Base-by-base conservation (phyloP, 2,797 vertebrate genomes). In the Malurus splendens region DNA sequence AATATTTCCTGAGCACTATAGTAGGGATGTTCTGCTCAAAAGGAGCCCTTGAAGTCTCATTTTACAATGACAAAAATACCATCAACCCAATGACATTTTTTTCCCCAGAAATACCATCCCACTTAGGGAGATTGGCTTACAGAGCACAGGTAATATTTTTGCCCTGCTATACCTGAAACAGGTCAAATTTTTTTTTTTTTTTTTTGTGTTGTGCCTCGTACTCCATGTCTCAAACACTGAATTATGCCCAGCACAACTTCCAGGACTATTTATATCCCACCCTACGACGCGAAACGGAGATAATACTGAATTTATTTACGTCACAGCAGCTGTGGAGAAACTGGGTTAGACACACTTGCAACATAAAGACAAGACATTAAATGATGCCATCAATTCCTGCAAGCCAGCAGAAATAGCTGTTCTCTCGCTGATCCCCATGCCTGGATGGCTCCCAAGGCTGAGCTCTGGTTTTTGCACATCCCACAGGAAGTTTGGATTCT, bases 361-460 rank as follows among this genome's bases (percentile, higher is more conserved):
- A 18, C 70, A 66, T 45, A 72, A 81, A 95, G 91, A 24, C 71
- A 80, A 93, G 89, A 33, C 87, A 83, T 85, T 93, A 89, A 92
- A 83, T 62, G 90, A 90, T 93, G 90, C 89, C 91, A 81, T 89
- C 76, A 50, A 70, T 92, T 92, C 90, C 91, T 94, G 90, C 94
- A 92, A 95, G 91, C 91, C 91, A 91, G 91, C 86, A 94, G 89
- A 93, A 94, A 94, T 86, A 93, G 91, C 88, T 95, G 86, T 88
- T 82, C 84, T 74, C 70, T 89, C 41, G 66, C 93, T 62, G 87
- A 55, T 86, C 47, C 33, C 85, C 76, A 61, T 5, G 73, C 80
- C 87, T 93, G 93, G 94, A 83, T 25, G 87, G 87, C 79, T 93
- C 93, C 94, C 93, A 93, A 72, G 89, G 93, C 92, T 87, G 93